Evolutionary conservation across 2,113 vertebrate genomes (phyloP).

Genomic region (Bubo bubo): DNA sequence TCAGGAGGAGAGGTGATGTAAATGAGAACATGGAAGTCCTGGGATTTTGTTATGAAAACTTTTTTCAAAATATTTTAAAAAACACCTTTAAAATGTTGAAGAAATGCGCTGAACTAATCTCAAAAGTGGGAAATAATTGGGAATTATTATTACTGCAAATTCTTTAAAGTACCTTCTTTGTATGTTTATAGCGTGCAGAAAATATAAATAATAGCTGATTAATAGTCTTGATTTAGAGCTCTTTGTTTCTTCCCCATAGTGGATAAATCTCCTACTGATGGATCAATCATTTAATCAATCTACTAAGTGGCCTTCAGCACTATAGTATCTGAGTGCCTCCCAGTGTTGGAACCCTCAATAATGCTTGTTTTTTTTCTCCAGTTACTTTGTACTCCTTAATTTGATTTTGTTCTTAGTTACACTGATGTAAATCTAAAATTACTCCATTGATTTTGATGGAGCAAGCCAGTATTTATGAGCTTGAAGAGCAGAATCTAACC

Average conservation of each 20-base stretch:
- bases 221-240: neutral
- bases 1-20: neutral
- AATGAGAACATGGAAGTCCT: neutral
- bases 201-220: conserved; percentile 28
- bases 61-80: neutral
- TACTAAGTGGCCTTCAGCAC: conserved; percentile 45
- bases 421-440: conserved; percentile 40
- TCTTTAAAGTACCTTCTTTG: neutral
- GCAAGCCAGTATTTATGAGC: neutral
- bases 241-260: neutral
- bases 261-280: conserved; percentile 47
- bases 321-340: conserved; percentile 69
- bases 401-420: conserved; percentile 43
- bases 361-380: conserved; percentile 37
- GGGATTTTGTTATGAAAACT: neutral
- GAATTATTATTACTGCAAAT: neutral
- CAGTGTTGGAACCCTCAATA: conserved; percentile 65
- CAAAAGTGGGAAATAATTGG: neutral
- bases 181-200: neutral
- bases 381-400: conserved; percentile 35
- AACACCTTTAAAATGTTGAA: neutral
- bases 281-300: conserved; percentile 65
- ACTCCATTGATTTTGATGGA: conserved; percentile 2
- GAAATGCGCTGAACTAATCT: neutral
- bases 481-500: neutral